phyloP scores from a whole-genome alignment of 2,113 vertebrate species.

The Diadophis punctatus region DNA sequence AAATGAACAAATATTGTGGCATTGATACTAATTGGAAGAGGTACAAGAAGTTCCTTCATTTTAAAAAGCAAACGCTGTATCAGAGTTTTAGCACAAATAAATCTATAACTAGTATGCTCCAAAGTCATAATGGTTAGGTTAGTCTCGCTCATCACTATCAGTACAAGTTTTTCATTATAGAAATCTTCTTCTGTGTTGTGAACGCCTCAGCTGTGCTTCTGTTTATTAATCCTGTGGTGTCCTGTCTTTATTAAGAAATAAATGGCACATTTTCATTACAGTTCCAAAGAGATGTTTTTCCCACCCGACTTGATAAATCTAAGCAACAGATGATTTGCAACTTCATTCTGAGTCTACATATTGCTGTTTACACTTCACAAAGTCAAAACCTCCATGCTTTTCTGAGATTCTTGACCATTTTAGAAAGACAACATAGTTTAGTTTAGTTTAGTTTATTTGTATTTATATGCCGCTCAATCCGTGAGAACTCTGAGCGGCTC shows the following conservation, averaged over 20 bases:
- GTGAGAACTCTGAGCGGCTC: no score
- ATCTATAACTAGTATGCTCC: neutral
- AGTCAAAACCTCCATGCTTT: neutral
- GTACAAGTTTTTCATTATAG: neutral
- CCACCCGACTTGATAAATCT: neutral
- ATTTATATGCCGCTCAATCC: no score
- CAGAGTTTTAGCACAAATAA: neutral
- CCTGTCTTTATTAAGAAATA: neutral
- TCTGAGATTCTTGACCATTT: neutral
- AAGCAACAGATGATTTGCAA: neutral
- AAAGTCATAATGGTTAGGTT: neutral
- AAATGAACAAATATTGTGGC: neutral
- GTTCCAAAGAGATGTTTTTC: neutral
- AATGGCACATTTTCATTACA: neutral
- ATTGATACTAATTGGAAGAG: neutral
- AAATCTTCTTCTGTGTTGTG: neutral
- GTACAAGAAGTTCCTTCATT: neutral
- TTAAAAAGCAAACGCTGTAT: neutral
- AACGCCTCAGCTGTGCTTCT: neutral
- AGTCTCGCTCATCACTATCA: neutral
- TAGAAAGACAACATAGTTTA: no score
- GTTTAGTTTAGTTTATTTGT: no score
- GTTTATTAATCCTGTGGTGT: neutral
- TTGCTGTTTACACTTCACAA: neutral
- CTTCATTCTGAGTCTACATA: neutral